phyloP scores from a whole-genome alignment of 2,888 invertebrate genomes.

The Mythimna loreyi region DNA sequence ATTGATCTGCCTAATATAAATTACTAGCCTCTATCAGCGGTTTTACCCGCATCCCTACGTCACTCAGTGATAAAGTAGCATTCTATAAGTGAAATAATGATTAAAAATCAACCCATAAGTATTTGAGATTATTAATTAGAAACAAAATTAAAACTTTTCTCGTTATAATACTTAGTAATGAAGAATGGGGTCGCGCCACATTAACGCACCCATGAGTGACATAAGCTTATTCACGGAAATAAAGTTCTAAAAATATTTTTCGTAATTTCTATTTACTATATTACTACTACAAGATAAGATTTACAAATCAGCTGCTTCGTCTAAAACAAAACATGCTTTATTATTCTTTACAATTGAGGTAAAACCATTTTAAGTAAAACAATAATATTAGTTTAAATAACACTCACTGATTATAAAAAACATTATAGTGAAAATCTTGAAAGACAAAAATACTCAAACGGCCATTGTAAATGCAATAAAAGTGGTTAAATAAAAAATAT shows the following conservation, averaged over 20 bases:
- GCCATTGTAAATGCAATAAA: conserved; percentile 63
- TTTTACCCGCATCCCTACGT: too few species aligned
- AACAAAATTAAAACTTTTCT: too few species aligned
- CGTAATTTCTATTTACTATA: neutral
- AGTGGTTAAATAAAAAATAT: conserved; percentile 66
- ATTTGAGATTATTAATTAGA: too few species aligned
- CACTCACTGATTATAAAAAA: conserved; percentile 1
- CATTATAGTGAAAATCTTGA: conserved; percentile 16
- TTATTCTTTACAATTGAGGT: neutral
- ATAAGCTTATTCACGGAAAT: neutral
- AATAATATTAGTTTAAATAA: neutral
- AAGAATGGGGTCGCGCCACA: neutral
- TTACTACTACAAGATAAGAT: neutral
- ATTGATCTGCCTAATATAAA: neutral
- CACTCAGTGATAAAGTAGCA: too few species aligned
- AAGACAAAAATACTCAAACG: conserved; percentile 48
- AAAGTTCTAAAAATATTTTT: neutral
- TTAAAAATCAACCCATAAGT: too few species aligned
- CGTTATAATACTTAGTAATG: too few species aligned
- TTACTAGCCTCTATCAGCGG: neutral
- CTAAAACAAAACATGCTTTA: neutral
- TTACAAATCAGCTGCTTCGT: conserved; percentile 15
- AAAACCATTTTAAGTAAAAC: neutral
- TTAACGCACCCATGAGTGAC: neutral
- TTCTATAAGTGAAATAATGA: too few species aligned